These are phyloP conservation scores for Chlorocebus sabaeus DNA, from an alignment of 2,113 vertebrate species.

Conservation along the genomic window DNA sequence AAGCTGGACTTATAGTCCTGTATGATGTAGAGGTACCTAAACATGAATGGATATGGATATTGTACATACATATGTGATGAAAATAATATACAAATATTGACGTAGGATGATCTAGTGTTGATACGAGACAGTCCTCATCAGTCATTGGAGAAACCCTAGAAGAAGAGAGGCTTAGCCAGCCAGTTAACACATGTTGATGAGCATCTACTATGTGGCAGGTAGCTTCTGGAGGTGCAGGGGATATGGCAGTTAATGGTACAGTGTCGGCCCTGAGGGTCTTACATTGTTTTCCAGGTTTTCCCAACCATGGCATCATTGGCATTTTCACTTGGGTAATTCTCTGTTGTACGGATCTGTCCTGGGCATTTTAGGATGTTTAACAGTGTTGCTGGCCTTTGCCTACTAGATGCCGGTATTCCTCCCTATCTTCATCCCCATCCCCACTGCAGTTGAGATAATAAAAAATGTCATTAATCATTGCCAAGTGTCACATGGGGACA, in stretches of 20 bases:
- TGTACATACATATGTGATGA: background rate
- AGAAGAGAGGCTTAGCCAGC: background rate
- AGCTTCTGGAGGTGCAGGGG: background rate
- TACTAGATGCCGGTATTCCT: background rate
- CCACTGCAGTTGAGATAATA: background rate
- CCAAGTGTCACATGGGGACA: background rate
- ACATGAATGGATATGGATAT: background rate
- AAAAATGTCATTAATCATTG: background rate
- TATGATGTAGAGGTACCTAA: background rate
- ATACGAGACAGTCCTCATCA: background rate
- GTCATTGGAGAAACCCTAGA: background rate
- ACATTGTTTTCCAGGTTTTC: background rate
- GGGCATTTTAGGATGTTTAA: background rate
- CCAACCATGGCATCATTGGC: background rate
- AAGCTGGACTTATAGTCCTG: background rate
- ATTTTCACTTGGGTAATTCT: background rate
- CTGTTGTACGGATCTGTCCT: background rate
- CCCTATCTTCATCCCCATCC: background rate
- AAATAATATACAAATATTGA: background rate
- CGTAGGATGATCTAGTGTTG: too few species aligned
- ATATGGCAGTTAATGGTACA: background rate
- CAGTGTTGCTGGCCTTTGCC: background rate
- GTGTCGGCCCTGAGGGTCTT: background rate
- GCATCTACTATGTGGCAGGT: background rate
- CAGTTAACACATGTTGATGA: background rate